Conservation (phyloP, 2,888 invertebrate species). For the Drosophila differens region DNA sequence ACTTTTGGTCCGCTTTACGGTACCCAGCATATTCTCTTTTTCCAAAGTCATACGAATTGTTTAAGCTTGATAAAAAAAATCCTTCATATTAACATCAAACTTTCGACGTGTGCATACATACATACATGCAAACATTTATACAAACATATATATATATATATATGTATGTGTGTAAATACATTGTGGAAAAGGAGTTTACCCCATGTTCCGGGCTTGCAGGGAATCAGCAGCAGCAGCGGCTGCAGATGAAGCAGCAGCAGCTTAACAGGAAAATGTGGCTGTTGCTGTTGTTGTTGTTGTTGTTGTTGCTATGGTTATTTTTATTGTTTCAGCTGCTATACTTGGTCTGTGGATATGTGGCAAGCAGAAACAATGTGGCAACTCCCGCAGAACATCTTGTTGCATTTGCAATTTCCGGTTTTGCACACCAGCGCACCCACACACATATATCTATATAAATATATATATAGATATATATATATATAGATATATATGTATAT, state of each 20-base stretch:
- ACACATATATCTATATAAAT: not conserved
- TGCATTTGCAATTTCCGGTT: constrained; percentile 80
- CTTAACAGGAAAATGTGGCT: constrained; percentile 9
- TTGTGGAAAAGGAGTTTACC: constrained; percentile 7
- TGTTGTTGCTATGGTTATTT: constrained; percentile 7
- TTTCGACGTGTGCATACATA: not conserved
- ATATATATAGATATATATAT: not conserved
- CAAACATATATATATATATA: not conserved
- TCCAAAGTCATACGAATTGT: not conserved
- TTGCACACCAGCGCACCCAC: constrained; percentile 38
- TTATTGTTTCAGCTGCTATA: constrained; percentile 35
- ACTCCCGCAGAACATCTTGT: constrained; percentile 76
- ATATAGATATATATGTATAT: not conserved
- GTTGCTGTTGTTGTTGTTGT: not conserved
- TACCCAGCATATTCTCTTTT: not conserved
- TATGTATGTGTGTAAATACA: not conserved
- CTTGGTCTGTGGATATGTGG: constrained; percentile 40
- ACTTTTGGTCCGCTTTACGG: not conserved
- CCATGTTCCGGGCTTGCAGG: not conserved
- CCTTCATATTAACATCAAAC: constrained; percentile 23
- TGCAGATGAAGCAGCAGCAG: constrained; percentile 9
- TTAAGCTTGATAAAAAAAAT: constrained; percentile 4
- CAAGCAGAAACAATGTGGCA: constrained; percentile 60
- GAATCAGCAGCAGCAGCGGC: constrained; percentile 6
- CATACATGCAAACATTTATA: not conserved